Base-by-base conservation (phyloP, 2,888 invertebrate species). In the Drosophila gaucha region DNA sequence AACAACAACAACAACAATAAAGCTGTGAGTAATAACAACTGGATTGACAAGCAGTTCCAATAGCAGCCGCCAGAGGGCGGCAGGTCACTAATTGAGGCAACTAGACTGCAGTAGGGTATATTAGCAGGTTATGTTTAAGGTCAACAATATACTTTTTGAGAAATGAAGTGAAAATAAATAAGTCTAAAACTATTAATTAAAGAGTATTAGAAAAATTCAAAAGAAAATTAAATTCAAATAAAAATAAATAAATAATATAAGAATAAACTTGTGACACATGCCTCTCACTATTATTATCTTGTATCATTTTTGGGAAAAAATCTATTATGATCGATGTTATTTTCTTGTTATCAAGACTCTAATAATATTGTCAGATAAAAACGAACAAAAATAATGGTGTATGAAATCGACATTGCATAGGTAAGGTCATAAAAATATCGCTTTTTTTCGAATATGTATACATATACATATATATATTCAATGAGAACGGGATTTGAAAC, bases 31-130 rank as follows among this genome's bases (percentile, higher is more conserved):
- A 59, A 55, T 38, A 33, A 24, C 31, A 47, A 51, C 36, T 49
- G 51, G 12, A 49, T 22, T 47, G 24, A 6, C 30, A 24, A 38
- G 18, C 18, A 18, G 39, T 63, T 57, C 49, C 41, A 51, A 49
- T 18, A 55, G 50, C 59, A 39, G 36, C 36, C 62, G 52, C 52
- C 50, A 56, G 58, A 54, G 54, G 59, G 43, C 24, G 49, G 9
- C 26, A 35, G 26, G 2, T 35, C 2, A 31, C 31, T 2, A 9
- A 6, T 5, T 10, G 24, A 4, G 9, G 35, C 5, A 31, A 9
- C 2, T 20, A 30, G 8, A 10, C 14, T 12, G n/a, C 2, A 26
- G 24, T 26, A 6, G 41, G 3, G 4, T 28, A 28, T 12, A 18
- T 28, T 44, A 9, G 3, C 24, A 14, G 38, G 12, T 10, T 10